Evolutionary conservation across 2,888 invertebrate genomes (phyloP).

Genomic region (Lepetodrilus schrolli): DNA sequence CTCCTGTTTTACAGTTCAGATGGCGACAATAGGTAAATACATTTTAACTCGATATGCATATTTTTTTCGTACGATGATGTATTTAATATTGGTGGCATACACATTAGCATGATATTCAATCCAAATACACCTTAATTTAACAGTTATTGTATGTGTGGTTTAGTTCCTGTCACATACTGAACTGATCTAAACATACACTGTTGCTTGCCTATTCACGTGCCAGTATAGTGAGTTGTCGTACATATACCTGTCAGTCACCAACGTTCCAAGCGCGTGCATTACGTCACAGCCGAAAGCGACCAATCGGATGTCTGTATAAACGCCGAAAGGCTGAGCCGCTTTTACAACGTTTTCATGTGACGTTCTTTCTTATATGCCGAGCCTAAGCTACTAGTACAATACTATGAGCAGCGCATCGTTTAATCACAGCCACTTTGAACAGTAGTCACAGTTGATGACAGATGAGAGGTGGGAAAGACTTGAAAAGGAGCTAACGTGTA

Average conservation of each 20-base stretch:
- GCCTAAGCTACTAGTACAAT: background rate
- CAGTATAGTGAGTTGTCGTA: background rate
- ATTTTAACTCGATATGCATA: too few relatives aligned
- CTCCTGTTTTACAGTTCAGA: too few relatives aligned
- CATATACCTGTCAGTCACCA: conserved; percentile 3
- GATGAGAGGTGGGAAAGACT: background rate
- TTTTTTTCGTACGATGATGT: too few relatives aligned
- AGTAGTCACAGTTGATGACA: background rate
- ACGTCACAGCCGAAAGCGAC: background rate
- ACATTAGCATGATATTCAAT: too few relatives aligned
- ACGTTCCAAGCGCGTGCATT: conserved; percentile 3
- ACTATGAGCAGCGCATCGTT: background rate
- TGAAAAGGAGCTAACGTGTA: background rate
- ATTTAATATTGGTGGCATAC: too few relatives aligned
- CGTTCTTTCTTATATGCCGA: background rate
- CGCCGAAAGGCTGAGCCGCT: background rate
- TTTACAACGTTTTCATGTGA: background rate
- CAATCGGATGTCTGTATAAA: background rate
- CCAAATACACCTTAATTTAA: too few relatives aligned
- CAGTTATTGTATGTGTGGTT: too few relatives aligned
- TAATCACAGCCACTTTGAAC: background rate
- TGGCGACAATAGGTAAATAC: too few relatives aligned
- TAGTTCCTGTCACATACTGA: too few relatives aligned
- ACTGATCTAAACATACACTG: too few relatives aligned
- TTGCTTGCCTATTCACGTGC: too few relatives aligned